phyloP scores from a whole-genome alignment of 2,113 vertebrate species.

The Tor tambroides region DNA sequence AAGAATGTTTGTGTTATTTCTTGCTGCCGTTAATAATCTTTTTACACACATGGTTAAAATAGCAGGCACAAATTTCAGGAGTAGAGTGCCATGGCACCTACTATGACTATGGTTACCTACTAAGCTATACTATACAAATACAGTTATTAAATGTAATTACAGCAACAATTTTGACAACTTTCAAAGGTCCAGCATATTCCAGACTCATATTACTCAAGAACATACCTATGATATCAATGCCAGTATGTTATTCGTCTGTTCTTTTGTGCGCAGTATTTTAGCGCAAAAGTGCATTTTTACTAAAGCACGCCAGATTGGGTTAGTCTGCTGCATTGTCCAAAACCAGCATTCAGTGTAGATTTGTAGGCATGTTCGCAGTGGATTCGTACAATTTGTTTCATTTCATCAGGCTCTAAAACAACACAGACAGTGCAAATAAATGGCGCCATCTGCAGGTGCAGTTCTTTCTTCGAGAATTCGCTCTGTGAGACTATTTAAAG shows the following conservation, averaged over 20 bases:
- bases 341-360: not conserved
- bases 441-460: not conserved
- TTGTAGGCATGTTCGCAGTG: not conserved
- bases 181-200: not conserved
- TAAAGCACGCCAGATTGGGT: not conserved
- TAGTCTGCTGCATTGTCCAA: not conserved
- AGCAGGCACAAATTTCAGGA: not conserved
- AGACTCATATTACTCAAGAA: not conserved
- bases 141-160: conserved; percentile 18
- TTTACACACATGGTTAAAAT: not conserved
- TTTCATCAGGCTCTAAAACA: not conserved
- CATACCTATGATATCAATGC: not conserved
- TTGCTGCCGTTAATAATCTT: not conserved
- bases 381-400: not conserved
- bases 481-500: not conserved
- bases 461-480: not conserved
- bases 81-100: not conserved
- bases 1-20: not conserved
- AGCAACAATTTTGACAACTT: not conserved
- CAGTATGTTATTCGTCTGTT: not conserved
- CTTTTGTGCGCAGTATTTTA: not conserved
- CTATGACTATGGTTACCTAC: not conserved
- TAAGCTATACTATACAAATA: not conserved
- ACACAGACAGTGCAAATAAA: conserved; percentile 40
- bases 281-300: not conserved